Base-by-base conservation (phyloP, 23 tunicate species). In the Trididemnum nubilum region DNA sequence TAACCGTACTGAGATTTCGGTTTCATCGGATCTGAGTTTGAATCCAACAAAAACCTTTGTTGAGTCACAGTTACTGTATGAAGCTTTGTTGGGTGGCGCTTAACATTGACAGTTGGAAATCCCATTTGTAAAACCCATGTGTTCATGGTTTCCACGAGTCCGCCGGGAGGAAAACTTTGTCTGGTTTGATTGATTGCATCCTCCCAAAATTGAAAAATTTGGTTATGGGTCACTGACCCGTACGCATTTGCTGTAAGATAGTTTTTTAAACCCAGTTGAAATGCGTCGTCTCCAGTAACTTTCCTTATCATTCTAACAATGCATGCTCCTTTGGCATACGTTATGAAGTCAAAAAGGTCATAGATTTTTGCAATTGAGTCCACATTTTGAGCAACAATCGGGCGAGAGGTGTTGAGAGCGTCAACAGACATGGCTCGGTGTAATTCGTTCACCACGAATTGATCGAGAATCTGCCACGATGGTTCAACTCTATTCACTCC, bases 81-180 rank as follows among this genome's bases (percentile, higher is more conserved):
- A 0, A 50, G 52, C 31, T 60, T 50, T 1, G 37, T 36, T 4
- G 0, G 2, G 32, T 63, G 15, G 38, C 81, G 58, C n/a, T 23
- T 44, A 34, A 87, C 33, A 15, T 44, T 72, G 28, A 90, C 78
- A 60, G 65, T 64, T 0, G 96, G 96, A 60, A 39, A 80, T 12
- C 96, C 96, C 96, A 90, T 90, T 75, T 90, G 96, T 52, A 84
- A 24, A 22, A 83, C 83, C 96, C 96, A 90, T 0, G 89, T 85
- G 18, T 85, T 65, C 86, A 90, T 87, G 27, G 79, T 85, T 0
- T 51, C 28, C 1, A 36, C 35, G 36, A 74, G 76, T 2, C 87
- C 87, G 30, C 83, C 82, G 2, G 87, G 87, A 26, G 86, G 84
- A 32, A 51, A 51, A 23, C 36, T 31, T 3, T 23, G 37, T 9